Conservation (phyloP, 2,888 invertebrate genomes). For the Cactoblastis cactorum region DNA sequence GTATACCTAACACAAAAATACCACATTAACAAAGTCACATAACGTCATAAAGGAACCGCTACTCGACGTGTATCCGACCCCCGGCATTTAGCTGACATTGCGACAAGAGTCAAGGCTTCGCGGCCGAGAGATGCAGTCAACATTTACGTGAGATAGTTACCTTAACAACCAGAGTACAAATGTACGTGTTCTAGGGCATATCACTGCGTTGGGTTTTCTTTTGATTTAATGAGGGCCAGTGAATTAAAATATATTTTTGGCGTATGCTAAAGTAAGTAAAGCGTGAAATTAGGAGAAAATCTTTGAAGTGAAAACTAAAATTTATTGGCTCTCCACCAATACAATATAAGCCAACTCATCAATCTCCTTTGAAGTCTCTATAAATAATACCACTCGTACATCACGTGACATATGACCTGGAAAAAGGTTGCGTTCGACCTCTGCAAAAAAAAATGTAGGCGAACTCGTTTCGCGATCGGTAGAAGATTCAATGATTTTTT, state of each 20-base stretch:
- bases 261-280: too few relatives aligned
- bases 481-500: not conserved
- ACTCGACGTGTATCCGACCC: conserved; percentile 25
- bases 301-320: not conserved
- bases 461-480: conserved; percentile 5
- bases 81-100: conserved; percentile 45
- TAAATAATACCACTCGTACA: conserved; percentile 11
- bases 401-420: conserved; percentile 13
- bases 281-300: not conserved
- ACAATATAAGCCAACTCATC: not conserved
- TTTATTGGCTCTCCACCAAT: not conserved
- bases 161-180: conserved; percentile 19
- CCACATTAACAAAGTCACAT: not conserved
- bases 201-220: not conserved
- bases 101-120: conserved; percentile 41
- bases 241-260: not conserved
- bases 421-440: conserved; percentile 8
- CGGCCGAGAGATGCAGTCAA: conserved; percentile 25
- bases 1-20: not conserved
- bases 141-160: conserved; percentile 39
- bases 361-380: conserved; percentile 8
- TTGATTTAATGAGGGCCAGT: not conserved
- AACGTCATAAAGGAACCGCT: not conserved
- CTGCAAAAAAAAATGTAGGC: conserved; percentile 3
- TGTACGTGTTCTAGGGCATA: not conserved